Base-by-base conservation (phyloP, 2,797 vertebrate genomes). In the Australoheros facetus region DNA sequence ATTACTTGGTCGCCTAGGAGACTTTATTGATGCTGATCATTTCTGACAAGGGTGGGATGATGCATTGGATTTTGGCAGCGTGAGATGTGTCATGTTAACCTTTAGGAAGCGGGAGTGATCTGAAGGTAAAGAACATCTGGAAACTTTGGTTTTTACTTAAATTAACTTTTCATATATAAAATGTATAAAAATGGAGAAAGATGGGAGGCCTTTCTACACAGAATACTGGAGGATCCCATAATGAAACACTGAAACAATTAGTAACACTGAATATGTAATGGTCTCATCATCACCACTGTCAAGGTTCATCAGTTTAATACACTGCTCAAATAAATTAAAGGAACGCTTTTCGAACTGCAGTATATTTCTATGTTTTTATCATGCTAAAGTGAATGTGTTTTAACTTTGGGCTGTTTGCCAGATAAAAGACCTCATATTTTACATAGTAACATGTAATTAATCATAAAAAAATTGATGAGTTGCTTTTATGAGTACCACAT, bases 11-110 rank as follows among this genome's bases (percentile, higher is more conserved):
- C 56, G 42, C 90, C 85, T 17, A 2, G 88, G 88, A 80, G 58
- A 91, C 80, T 2, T 30, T 39, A 93, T 85, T 55, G 85, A 92
- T 89, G 60, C n/a, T 77, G 59, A 77, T 60, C 3, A 64, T 17
- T 80, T 62, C 16, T 70, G 79, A 87, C 62, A 72, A 71, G 84
- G 11, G 59, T 6, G 5, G 34, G 39, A 76, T 56, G 45, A 83
- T 42, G 42, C 37, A 13, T 13, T 39, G 62, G 8, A 3, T 55
- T 75, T 64, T 34, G 55, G 74, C 62, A 14, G 19, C 4, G 1
- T 57, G 32, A 26, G 42, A 75, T 71, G 64, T 32, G 28, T 76
- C 7, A 23, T 14, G 37, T 77, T n/a, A 21, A 86, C 30, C 56
- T 23, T 48, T 7, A 54, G 42, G 34, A 32, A 66, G 26, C 14